Conservation (phyloP, 2,113 vertebrate genomes). For the Prunella himalayana region DNA sequence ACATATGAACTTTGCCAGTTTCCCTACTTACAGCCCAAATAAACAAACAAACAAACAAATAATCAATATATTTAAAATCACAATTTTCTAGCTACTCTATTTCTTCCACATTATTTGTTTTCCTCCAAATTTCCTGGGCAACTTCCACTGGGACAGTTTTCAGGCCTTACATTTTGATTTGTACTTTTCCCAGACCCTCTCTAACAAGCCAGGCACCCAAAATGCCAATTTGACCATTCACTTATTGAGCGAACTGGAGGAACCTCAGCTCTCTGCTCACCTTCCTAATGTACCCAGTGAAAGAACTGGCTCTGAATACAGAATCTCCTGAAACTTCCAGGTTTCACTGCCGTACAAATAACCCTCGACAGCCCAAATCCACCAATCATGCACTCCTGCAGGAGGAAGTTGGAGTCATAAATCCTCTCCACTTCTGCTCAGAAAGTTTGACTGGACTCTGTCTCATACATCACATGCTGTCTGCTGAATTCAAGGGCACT, state of each 20-base stretch:
- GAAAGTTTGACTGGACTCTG: neutral
- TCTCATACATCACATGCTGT: neutral
- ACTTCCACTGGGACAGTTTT: neutral
- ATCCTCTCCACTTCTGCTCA: neutral
- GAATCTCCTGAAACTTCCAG: neutral
- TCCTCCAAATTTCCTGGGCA: neutral
- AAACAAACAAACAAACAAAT: neutral
- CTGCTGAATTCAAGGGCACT: neutral
- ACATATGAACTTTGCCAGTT: neutral
- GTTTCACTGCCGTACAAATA: neutral
- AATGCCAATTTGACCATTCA: neutral
- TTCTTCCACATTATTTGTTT: neutral
- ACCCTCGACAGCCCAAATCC: neutral
- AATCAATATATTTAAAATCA: neutral
- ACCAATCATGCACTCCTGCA: neutral
- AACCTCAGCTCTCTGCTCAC: neutral
- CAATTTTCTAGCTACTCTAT: neutral
- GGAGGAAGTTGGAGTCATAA: neutral
- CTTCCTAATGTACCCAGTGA: rapidly evolving
- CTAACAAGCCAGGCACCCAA: neutral
- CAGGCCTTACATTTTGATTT: neutral
- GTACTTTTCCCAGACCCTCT: neutral
- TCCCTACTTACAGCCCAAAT: neutral
- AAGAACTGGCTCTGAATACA: neutral
- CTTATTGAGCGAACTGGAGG: neutral